Conservation (phyloP, 2,113 vertebrate species). For the Hippocampus abdominalis region DNA sequence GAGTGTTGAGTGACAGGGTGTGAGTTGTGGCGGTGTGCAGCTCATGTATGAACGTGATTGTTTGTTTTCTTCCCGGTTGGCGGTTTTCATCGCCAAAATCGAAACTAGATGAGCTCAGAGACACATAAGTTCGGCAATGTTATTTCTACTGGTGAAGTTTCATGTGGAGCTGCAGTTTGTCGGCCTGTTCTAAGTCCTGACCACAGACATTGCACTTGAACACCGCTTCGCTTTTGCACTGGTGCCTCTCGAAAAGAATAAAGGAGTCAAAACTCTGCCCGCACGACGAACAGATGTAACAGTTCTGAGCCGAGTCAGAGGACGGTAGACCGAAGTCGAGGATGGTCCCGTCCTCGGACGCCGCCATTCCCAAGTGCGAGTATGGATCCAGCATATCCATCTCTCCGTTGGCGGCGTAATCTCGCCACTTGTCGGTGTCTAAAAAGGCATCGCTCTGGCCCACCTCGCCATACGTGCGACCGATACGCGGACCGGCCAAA, state of each 20-base stretch:
- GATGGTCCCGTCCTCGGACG: not conserved
- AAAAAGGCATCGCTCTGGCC: constrained; percentile 1
- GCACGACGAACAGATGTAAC: constrained; percentile 7
- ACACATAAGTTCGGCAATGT: not conserved
- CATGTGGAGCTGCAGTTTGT: not conserved
- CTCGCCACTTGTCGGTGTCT: not conserved
- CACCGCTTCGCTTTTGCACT: not conserved
- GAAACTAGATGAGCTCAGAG: not conserved
- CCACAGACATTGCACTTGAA: not conserved
- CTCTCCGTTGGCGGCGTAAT: not conserved
- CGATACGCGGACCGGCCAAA: constrained; percentile 17
- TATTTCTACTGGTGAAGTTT: not conserved
- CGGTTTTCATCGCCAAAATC: not conserved
- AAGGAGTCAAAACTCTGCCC: constrained; percentile 11
- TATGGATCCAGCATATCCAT: constrained; percentile 1
- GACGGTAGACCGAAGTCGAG: constrained; percentile 1
- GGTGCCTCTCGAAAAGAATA: constrained; percentile 3
- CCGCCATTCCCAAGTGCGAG: not conserved
- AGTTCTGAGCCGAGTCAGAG: not conserved
- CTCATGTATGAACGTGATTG: too few relatives aligned
- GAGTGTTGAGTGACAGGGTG: too few relatives aligned
- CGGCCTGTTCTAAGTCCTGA: not conserved
- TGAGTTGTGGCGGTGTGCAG: too few relatives aligned
- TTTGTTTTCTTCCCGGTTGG: not conserved
- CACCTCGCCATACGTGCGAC: not conserved